These are phyloP conservation scores for Trinectes maculatus DNA, from an alignment of 2,113 vertebrate species.

Conservation along the genomic window DNA sequence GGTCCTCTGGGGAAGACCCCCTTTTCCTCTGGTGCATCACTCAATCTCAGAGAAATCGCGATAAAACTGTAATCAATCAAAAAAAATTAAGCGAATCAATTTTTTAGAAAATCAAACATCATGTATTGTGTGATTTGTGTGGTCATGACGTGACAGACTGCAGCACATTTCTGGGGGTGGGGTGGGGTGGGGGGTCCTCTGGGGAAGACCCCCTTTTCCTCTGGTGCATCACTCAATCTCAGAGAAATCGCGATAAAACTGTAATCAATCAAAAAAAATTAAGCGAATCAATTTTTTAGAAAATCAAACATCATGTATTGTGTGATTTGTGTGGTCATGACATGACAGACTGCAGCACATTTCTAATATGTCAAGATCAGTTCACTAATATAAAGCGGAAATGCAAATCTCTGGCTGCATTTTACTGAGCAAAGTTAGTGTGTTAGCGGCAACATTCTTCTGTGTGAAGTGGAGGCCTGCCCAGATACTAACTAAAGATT, in stretches of 20 bases:
- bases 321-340: conserved; percentile 49
- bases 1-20: conserved; percentile 79
- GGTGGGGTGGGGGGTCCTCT: conserved; percentile 84
- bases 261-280: conserved; percentile 65
- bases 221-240: conserved; percentile 66
- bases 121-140: conserved; percentile 47
- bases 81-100: conserved; percentile 51
- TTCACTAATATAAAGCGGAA: conserved; percentile 13
- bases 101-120: conserved; percentile 38
- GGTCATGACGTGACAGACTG: conserved; percentile 14
- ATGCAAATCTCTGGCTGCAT: conserved; percentile 21
- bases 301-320: conserved; percentile 35
- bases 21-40: conserved; percentile 60
- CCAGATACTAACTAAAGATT: conserved; percentile 48
- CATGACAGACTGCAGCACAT: conserved; percentile 5
- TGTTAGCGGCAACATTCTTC: conserved; percentile 9
- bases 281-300: conserved; percentile 45
- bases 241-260: conserved; percentile 61
- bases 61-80: conserved; percentile 64
- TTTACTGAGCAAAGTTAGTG: conserved; percentile 25
- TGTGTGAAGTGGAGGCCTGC: conserved; percentile 22
- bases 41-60: conserved; percentile 69
- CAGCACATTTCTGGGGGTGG: conserved; percentile 29
- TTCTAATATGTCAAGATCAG: conserved; percentile 27
- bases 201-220: conserved; percentile 69